Evolutionary conservation across 2,797 vertebrate species (phyloP), one percentile per base, ranked within the genome.

Genomic region (Typhlichthys subterraneus): DNA sequence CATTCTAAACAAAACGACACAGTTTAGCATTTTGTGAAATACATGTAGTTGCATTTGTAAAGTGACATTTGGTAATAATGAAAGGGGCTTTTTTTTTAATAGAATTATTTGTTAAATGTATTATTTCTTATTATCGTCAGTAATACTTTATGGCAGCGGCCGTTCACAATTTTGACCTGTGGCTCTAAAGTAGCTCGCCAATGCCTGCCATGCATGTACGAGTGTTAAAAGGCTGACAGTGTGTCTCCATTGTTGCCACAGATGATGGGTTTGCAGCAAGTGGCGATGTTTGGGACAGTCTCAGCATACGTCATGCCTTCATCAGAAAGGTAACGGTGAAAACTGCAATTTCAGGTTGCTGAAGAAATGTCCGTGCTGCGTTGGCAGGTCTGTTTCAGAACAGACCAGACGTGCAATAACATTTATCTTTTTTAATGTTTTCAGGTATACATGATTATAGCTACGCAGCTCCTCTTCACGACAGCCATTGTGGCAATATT

Each of bases 391-490:
- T 13, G n/a, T 12, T 12, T 33, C 29, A 1, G 38, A 11, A 19
- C 12, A 2, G 12, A 33, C 9, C 1, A 1, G 4, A 33, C 14
- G 5, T 62, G 23, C 50, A 42, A 72, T 8, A 57, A 45, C n/a
- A 57, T 59, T 57, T 38, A 19, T 52, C 57, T 53, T 10, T 64
- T 1, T 52, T 8, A 79, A 19, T 69, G 19, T 67, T 65, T 69
- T 66, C 85, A 98, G 96, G 96, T 98, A 23, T 99, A 99, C 29
- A 75, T 93, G 87, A 96, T 99, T 82, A 89, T 99, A 77, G 93
- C 94, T 0, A 14, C 88, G 56, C 97, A 99, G 92, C 93, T 99
- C 55, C 84, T 96, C 4, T 55, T 95, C 85, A 99, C 96, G 0
- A 91, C 95, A n/a, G 90, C 67, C 67, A 92, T 99, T 47, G 94